A percentile compares a stretch with the other conserved stretches of the same genome.
phyloP scores from a whole-genome alignment of 1,140 invertebrate species.

The Neodiprion pinetum region DNA sequence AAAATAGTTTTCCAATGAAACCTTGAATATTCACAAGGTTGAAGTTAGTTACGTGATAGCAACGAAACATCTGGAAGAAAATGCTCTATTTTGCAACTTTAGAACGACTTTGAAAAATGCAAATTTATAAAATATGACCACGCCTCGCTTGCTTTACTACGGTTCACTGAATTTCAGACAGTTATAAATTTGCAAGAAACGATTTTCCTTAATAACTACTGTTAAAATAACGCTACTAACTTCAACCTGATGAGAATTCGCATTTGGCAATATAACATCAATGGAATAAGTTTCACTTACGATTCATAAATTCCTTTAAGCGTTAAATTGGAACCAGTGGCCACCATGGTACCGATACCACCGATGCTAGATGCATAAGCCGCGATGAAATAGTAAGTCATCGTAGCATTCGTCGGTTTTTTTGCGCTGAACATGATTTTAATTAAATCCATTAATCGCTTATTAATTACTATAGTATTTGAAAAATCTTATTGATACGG shows the following conservation, averaged over 20 bases:
- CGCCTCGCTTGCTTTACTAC: too few relatives aligned
- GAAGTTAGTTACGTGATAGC: too few relatives aligned
- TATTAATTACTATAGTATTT: too few relatives aligned
- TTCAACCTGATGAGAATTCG: background rate
- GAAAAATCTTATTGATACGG: background rate
- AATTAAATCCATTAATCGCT: background rate
- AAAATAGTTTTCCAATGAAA: background rate
- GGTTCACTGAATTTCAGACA: too few relatives aligned
- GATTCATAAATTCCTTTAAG: constrained; percentile 67
- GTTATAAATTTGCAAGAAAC: too few relatives aligned
- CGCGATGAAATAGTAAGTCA: constrained; percentile 66
- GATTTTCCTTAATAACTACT: too few relatives aligned
- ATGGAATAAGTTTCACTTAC: constrained; percentile 52
- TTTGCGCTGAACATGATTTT: constrained; percentile 40
- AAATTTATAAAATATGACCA: too few relatives aligned
- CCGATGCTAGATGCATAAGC: constrained; percentile 72
- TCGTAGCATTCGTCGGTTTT: constrained; percentile 54
- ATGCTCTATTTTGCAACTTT: too few relatives aligned
- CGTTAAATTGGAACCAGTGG: constrained; percentile 75
- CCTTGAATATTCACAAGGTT: too few relatives aligned
- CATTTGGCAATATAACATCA: background rate
- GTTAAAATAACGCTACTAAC: background rate
- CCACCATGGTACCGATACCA: constrained; percentile 76
- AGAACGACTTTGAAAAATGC: too few relatives aligned
- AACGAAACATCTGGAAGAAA: too few relatives aligned